Percentiles rank a stretch among this genome's conserved stretches.
phyloP scores from a whole-genome alignment of 2,797 vertebrate species.

The Vultur gryphus region DNA sequence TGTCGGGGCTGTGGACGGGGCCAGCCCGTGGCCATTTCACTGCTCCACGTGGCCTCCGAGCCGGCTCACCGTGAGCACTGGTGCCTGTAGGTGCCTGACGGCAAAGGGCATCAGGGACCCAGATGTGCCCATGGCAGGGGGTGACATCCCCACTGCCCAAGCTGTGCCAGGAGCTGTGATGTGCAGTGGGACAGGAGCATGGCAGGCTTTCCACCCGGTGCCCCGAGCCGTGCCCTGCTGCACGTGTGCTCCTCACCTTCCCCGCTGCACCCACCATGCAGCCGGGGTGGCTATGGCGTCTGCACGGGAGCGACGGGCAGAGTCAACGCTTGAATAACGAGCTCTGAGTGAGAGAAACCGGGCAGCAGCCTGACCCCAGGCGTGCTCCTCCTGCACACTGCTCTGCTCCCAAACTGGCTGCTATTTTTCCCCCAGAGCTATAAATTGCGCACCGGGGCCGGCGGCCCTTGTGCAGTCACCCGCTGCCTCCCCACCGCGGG shows the following conservation, averaged over 20 bases:
- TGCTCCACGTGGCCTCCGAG: fast-evolving
- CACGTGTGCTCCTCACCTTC: fast-evolving
- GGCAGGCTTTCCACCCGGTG: background rate
- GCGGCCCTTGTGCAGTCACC: background rate
- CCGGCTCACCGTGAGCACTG: fast-evolving
- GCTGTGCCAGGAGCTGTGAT: background rate
- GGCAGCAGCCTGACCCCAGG: background rate
- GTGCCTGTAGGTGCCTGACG: fast-evolving
- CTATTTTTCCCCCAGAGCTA: background rate
- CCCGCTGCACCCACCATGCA: fast-evolving
- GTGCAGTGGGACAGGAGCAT: fast-evolving
- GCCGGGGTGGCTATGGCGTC: fast-evolving
- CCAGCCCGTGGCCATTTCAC: background rate
- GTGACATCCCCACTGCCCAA: background rate
- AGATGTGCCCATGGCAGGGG: fast-evolving
- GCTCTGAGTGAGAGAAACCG: fast-evolving
- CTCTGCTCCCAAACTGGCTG: background rate
- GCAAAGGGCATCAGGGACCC: background rate
- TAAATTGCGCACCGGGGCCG: background rate
- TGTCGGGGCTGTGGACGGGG: fast-evolving
- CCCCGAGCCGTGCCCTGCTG: background rate
- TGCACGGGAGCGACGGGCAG: fast-evolving
- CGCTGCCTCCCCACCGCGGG: background rate
- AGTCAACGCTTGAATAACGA: fast-evolving
- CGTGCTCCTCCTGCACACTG: background rate